Base-by-base conservation (phyloP, 2,113 vertebrate species). In the Sisor rabdophorus region DNA sequence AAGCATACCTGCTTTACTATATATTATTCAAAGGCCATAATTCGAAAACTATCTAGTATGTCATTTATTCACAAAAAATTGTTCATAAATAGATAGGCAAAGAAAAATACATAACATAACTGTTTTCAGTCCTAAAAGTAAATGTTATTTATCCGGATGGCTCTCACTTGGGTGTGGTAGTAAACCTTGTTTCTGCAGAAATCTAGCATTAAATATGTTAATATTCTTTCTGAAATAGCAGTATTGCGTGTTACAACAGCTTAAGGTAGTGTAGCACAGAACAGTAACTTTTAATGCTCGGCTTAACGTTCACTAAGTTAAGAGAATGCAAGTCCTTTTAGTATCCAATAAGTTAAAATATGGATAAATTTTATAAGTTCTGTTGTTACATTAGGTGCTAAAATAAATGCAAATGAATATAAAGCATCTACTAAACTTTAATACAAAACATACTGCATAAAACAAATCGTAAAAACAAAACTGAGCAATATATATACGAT, bases 111-210 rank as follows among this genome's bases (percentile, higher is more conserved):
- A 54, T 76, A 79, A 70, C 44, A 52, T 67, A 65, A 52, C 32
- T 67, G 71, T 76, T 76, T 63, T 65, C 74, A 71, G 76, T 76
- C 79, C 78, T 76, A 70, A 4, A 84, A 73, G 74, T 58, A 61
- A 83, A 73, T 60, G 52, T 80, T 75, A 69, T 20, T 52, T 76
- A 78, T 65, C 68, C 73, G 64, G 70, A 78, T 69, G 72, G 53
- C 26, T 79, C 78, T 72, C 13, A 24, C 19, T 56, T 20, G 5
- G 68, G 64, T 68, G 15, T 52, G 20, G 20, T 11, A 67, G 80
- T 83, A 78, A 76, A 79, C 69, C 76, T 70, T 84, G 76, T 68
- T 11, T 74, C 75, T 48, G 56, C 50, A 47, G 65, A 80, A 80
- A 52, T n/a, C 63, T 65, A 50, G 47, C 44, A 26, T 76, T 78